Conservation (phyloP, 2,797 vertebrate species). For the Discoglossus pictus region DNA sequence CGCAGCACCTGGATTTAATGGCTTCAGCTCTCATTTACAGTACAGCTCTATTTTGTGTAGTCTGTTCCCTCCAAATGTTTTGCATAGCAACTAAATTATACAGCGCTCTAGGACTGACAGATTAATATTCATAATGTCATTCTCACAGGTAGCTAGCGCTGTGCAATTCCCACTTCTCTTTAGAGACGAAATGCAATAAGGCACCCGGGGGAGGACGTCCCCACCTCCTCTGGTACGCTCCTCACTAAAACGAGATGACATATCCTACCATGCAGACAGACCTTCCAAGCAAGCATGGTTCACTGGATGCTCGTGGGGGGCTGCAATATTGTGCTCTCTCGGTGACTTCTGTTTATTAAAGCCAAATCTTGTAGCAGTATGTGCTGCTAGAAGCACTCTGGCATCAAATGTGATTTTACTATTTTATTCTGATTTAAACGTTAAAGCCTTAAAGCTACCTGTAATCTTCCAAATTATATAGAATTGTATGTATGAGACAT, state of each 20-base stretch:
- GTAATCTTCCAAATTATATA: no score
- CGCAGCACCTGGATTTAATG: constrained; percentile 21
- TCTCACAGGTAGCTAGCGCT: constrained; percentile 15
- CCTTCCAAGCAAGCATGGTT: constrained; percentile 10
- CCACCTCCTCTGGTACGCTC: neutral
- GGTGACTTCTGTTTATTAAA: neutral
- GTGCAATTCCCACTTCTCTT: constrained; percentile 16
- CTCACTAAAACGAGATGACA: constrained; percentile 22
- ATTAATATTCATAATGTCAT: constrained; percentile 22
- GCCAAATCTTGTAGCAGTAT: neutral
- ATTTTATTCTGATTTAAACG: no score
- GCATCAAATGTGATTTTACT: no score
- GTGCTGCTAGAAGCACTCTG: no score
- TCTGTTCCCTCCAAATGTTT: constrained; percentile 13
- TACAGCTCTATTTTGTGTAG: constrained; percentile 8
- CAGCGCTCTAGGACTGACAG: constrained; percentile 15
- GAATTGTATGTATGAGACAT: no score
- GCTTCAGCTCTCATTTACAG: constrained; percentile 12
- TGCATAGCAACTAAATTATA: constrained; percentile 31
- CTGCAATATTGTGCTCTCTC: neutral
- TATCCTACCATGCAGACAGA: constrained; percentile 30
- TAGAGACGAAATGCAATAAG: constrained; percentile 23
- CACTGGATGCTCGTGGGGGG: neutral
- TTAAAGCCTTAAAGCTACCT: no score
- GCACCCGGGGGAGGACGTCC: constrained; percentile 13